These are phyloP conservation scores for Agonopterix heracliana DNA, from an alignment of 2,888 invertebrate genomes.

Conservation along the genomic window DNA sequence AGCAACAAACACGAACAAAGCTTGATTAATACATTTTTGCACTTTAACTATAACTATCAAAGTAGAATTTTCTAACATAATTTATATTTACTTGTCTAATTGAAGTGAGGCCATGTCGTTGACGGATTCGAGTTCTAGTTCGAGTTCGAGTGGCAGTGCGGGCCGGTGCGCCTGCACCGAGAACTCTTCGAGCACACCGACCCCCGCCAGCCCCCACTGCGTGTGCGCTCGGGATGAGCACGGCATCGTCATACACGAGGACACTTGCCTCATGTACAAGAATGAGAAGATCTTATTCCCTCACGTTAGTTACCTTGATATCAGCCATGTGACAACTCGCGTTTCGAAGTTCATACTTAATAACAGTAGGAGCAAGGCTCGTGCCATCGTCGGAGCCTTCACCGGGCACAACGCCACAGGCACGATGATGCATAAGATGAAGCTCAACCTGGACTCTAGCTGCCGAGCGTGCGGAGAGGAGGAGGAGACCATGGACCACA, in stretches of 20 bases:
- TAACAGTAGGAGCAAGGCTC: no score
- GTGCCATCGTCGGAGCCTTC: no score
- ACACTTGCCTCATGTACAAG: constrained; percentile 45
- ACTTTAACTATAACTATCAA: background rate
- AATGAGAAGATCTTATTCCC: constrained; percentile 48
- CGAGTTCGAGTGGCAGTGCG: background rate
- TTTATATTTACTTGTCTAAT: background rate
- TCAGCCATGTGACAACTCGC: no score
- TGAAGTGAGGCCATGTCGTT: background rate
- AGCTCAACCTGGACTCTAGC: no score
- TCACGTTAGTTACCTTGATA: constrained; percentile 29
- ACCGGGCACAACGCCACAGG: no score
- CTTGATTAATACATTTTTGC: background rate
- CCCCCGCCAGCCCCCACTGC: constrained; percentile 26
- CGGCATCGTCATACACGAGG: constrained; percentile 45
- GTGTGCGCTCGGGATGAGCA: constrained; percentile 48
- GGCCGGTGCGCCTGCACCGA: constrained; percentile 34
- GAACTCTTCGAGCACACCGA: constrained; percentile 17
- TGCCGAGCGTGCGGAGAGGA: no score
- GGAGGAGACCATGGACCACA: no score
- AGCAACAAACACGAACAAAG: constrained; percentile 2
- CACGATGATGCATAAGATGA: no score
- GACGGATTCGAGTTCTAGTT: background rate
- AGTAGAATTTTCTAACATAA: background rate
- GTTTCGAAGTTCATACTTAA: no score